Percentiles rank a stretch among this genome's conserved stretches.
Conservation (phyloP, 2,797 vertebrate genomes). For the Crocidura indochinensis region DNA sequence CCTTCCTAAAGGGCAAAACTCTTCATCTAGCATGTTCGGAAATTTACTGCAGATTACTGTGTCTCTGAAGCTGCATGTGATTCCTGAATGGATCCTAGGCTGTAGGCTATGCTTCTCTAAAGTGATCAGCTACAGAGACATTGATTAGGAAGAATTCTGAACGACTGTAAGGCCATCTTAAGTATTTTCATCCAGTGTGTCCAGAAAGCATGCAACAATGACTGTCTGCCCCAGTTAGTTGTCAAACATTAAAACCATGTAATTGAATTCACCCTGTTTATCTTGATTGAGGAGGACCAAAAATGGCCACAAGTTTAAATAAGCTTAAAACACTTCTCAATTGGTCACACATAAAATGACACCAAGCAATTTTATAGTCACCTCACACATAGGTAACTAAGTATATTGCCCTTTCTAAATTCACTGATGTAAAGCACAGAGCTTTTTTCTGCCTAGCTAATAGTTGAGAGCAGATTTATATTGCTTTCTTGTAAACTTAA, state of each 20-base stretch:
- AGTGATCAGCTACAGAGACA: slow-evolving; percentile 66
- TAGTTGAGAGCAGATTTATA: slow-evolving; percentile 65
- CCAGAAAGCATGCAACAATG: slow-evolving; percentile 61
- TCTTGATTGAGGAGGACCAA: slow-evolving; percentile 61
- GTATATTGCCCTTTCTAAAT: slow-evolving; percentile 77
- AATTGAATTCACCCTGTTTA: slow-evolving; percentile 73
- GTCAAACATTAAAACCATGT: slow-evolving; percentile 73
- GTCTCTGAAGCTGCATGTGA: slow-evolving; percentile 67
- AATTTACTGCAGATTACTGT: slow-evolving; percentile 85
- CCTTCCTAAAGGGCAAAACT: slow-evolving; percentile 61
- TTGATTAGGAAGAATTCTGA: slow-evolving; percentile 77
- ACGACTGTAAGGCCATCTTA: slow-evolving; percentile 80
- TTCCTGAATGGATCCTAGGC: neutral
- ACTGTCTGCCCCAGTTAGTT: slow-evolving; percentile 79
- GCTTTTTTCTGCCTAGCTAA: slow-evolving; percentile 71
- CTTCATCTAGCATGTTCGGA: slow-evolving; percentile 80
- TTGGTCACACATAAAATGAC: slow-evolving; percentile 71
- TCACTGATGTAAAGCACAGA: slow-evolving; percentile 80
- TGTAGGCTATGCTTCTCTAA: slow-evolving; percentile 62
- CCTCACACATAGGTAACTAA: slow-evolving; percentile 77
- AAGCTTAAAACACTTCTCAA: slow-evolving; percentile 74
- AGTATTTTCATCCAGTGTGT: slow-evolving; percentile 82
- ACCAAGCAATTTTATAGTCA: slow-evolving; percentile 81
- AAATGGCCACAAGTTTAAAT: slow-evolving; percentile 77
- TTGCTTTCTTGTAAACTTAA: slow-evolving; percentile 76